These are phyloP conservation scores for Polypterus bichir DNA, from an alignment of 2,113 vertebrate species.

Conservation along the genomic window DNA sequence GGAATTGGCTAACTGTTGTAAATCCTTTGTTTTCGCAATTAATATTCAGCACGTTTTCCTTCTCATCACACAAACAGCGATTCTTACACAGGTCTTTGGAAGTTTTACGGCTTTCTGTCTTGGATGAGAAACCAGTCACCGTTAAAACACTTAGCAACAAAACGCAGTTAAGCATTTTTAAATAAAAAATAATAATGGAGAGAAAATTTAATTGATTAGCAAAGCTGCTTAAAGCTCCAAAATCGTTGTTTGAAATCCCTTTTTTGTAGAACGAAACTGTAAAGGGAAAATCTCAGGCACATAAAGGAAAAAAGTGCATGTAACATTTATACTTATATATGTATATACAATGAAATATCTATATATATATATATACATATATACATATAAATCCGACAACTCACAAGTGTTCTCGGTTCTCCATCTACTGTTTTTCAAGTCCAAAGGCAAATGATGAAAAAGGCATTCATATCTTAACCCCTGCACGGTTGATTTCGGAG, in stretches of 20 bases:
- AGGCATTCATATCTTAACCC: conserved; percentile 23
- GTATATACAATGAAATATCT: conserved; percentile 19
- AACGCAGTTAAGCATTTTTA: conserved; percentile 92
- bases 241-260: conserved; percentile 38
- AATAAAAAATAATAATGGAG: not conserved
- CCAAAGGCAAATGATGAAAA: conserved; percentile 13
- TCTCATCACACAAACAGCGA: conserved; percentile 87
- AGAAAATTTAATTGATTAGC: conserved; percentile 7
- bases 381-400: conserved; percentile 4
- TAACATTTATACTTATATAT: conserved; percentile 6
- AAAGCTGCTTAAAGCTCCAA: conserved; percentile 33
- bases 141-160: conserved; percentile 84
- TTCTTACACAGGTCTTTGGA: conserved; percentile 94
- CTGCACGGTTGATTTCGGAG: conserved; percentile 26
- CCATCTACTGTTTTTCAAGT: conserved; percentile 37
- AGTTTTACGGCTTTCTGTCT: conserved; percentile 85
- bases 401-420: conserved; percentile 32
- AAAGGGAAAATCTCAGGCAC: conserved; percentile 18
- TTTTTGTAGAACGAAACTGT: not conserved
- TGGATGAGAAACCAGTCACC: conserved; percentile 70
- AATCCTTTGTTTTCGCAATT: conserved; percentile 98
- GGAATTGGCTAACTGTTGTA: conserved; percentile 73
- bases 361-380: conserved; percentile 6
- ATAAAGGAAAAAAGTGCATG: conserved; percentile 12
- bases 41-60: conserved; percentile 86